Base-by-base conservation (phyloP, 2,888 invertebrate genomes). In the Lasioglossum pauxillum region DNA sequence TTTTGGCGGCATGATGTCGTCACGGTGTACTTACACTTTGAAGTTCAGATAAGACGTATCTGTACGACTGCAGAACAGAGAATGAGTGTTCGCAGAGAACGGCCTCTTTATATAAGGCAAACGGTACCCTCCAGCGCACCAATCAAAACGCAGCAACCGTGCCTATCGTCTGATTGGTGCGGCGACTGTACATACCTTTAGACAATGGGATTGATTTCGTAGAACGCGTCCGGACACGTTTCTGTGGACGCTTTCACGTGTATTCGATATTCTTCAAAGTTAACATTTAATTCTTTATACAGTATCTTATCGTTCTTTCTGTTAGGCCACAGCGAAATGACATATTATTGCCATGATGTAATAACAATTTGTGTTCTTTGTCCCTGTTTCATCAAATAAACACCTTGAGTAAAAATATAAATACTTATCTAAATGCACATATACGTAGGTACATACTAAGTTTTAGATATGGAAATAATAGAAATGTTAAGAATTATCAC, bases 1-100 rank as follows among this genome's bases (percentile, higher is more conserved):
- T 83, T 93, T 91, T 0, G 93, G 92, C 12, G 92, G 86, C 93
- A 90, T 90, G 16, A 35, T 46, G 64, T 31, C 4, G 31, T 7
- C 31, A 5, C 4, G 44, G 1, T 35, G 31, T 2, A 1, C 14
- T 49, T 0, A 1, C 0, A 27, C 44, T 27, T 35, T 31, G 7
- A 31, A 38, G 16, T 5, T 38, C 0, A 0, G 16, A 14, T 12
- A 0, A 12, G 0, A 3, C 2, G 19, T n/a, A 4, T 7, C 67
- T 2, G 16, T 35, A 16, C 16, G 41, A 31, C 84, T 41, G 41
- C 16, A 1, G n/a, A 31, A 19, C 35, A 7, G 0, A 0, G 0
- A 69, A 69, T 2, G 1, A 46, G 0, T 0, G 1, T 0, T 8
- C 2, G 0, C 1, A 0, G 5, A 10, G 1, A 14, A 1, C 5